phyloP scores from a whole-genome alignment of 2,797 vertebrate species.

The Uromys caudimaculatus region DNA sequence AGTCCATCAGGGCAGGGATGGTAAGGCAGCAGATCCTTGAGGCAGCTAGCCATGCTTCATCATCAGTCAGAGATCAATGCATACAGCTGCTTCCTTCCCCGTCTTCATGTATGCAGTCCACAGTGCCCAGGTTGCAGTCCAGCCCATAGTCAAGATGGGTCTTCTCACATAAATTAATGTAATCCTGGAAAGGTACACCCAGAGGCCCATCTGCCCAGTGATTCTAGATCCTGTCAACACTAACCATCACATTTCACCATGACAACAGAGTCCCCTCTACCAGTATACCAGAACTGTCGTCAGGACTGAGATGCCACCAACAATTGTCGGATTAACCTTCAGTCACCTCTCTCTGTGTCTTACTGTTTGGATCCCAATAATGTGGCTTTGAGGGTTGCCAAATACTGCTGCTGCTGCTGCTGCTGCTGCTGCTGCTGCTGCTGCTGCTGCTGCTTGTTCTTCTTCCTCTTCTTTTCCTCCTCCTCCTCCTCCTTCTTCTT shows the following conservation, averaged over 20 bases:
- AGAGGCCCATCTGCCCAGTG: not conserved
- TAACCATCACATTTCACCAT: not conserved
- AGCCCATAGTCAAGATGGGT: not conserved
- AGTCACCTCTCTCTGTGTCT: not conserved
- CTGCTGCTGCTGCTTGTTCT: not conserved
- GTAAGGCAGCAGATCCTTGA: not conserved
- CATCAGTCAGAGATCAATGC: not conserved
- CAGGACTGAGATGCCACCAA: not conserved
- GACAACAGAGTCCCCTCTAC: not conserved
- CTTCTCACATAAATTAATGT: not conserved
- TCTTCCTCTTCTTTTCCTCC: not conserved
- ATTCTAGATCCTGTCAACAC: not conserved
- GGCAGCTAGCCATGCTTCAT: too few relatives aligned
- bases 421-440: not conserved
- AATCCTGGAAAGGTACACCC: not conserved
- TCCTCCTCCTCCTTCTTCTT: not conserved
- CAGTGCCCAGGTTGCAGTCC: too few relatives aligned
- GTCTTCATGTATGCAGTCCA: not conserved
- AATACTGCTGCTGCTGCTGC: not conserved
- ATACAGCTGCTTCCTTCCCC: not conserved
- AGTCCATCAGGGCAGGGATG: not conserved
- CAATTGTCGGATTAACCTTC: not conserved
- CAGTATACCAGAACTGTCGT: not conserved
- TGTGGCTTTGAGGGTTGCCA: not conserved
- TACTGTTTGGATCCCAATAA: not conserved